Base-by-base conservation (phyloP, 2,797 vertebrate genomes). In the Gorsachius magnificus region DNA sequence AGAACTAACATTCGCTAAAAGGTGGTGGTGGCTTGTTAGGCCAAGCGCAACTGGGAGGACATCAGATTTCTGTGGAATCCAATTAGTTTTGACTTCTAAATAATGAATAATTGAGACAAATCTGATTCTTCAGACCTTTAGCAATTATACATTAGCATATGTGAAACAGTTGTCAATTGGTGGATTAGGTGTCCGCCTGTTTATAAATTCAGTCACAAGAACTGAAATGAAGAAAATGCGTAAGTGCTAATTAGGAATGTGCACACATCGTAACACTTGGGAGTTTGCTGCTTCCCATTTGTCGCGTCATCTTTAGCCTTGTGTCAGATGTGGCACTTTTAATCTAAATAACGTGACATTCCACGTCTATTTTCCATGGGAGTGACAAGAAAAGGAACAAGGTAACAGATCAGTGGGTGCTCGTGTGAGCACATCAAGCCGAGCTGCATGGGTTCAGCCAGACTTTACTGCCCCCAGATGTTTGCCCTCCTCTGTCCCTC, bases 161-260 rank as follows among this genome's bases (percentile, higher is more conserved):
- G 81, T 51, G 61, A 74, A 83, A 50, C 78, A 85, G 81, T 71
- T 92, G 82, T 36, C 90, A 68, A 80, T 83, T 60, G 61, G 64
- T 68, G 46, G 78, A 68, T 93, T 82, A 74, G 64, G 24, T 85
- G 68, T 48, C 64, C 82, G 51, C 28, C 69, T 90, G 82, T 81
- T 88, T 65, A 66, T 86, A 93, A 70, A 48, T 56, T 82, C 66
- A 70, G 70, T 82, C 91, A 84, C 85, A 89, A 91, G 83, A 90
- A 56, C 48, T 21, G 41, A 82, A 95, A 93, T 11, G 24, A 77
- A 74, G 83, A 84, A 92, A 92, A 90, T 0, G 0, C 26, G 0
- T 51, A 76, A 81, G 46, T 33, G 77, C 29, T 95, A 70, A 95
- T 90, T 50, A 64, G 74, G 70, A 91, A 56, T 1, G 13, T 57